These are phyloP conservation scores for Huso huso DNA, from an alignment of 2,797 vertebrate genomes.

Conservation along the genomic window DNA sequence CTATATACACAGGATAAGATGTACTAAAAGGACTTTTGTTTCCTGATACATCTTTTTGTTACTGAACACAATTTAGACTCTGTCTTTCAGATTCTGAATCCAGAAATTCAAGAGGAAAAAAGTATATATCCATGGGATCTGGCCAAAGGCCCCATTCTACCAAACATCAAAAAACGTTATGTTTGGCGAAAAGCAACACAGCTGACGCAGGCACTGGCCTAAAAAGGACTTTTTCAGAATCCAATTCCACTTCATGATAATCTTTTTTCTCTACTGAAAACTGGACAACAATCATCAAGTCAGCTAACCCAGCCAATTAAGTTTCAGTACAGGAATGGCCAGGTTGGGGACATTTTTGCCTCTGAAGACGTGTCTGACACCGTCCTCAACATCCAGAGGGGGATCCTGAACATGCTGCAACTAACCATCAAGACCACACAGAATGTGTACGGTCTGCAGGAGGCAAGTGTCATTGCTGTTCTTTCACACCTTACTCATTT, in stretches of 20 bases:
- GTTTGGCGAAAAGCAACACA: too few relatives aligned
- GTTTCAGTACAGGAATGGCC: conserved; percentile 41
- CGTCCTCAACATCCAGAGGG: conserved; percentile 38
- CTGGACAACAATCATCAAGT: too few relatives aligned
- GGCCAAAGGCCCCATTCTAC: conserved; percentile 28
- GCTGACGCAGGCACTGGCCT: conserved; percentile 31
- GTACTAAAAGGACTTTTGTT: too few relatives aligned
- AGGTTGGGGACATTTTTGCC: conserved; percentile 31
- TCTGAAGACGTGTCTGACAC: conserved; percentile 25
- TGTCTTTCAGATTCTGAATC: conserved; percentile 29
- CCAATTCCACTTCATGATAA: too few relatives aligned
- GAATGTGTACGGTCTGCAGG: conserved; percentile 30
- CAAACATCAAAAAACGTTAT: conserved; percentile 36
- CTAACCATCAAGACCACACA: conserved; percentile 37
- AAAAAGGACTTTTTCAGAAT: too few relatives aligned
- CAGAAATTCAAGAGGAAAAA: conserved; percentile 32
- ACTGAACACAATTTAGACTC: not conserved
- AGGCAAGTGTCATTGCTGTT: conserved; percentile 9
- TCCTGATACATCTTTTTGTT: not conserved
- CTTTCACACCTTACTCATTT: not conserved
- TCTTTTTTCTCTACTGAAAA: too few relatives aligned
- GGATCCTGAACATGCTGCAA: conserved; percentile 27
- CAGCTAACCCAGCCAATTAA: conserved; percentile 32
- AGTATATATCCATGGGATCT: too few relatives aligned
- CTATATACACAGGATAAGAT: too few relatives aligned